phyloP scores from a whole-genome alignment of 92 coral and sea anemone species.

The Parazoanthus atlanticus region DNA sequence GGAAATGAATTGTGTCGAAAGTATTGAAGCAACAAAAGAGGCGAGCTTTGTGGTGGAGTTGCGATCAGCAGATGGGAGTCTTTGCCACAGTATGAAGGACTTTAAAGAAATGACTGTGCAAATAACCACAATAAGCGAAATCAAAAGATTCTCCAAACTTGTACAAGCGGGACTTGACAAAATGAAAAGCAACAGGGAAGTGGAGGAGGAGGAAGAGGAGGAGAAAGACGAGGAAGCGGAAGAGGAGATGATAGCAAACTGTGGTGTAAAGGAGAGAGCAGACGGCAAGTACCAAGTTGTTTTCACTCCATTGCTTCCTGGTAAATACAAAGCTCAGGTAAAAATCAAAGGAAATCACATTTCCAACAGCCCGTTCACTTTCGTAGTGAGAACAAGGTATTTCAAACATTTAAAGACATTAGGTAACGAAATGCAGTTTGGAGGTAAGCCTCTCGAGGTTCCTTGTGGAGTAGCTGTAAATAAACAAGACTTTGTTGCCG shows the following conservation, averaged over 20 bases:
- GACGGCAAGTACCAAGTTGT: neutral
- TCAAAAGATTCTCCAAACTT: too few species aligned
- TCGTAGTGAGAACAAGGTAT: neutral
- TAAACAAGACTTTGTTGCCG: too few species aligned
- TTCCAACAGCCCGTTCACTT: neutral
- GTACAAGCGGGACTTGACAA: too few species aligned
- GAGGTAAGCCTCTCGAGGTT: neutral
- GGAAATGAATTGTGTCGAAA: neutral
- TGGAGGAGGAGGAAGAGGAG: too few species aligned
- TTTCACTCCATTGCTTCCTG: neutral
- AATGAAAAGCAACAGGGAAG: too few species aligned
- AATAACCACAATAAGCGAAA: too few species aligned
- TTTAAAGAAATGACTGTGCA: too few species aligned
- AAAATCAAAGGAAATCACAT: neutral
- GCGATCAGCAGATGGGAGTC: slow-evolving; percentile 3
- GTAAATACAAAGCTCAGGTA: neutral
- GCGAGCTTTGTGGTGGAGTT: neutral
- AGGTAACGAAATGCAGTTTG: neutral
- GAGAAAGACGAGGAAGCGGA: neutral
- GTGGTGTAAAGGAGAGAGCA: neutral
- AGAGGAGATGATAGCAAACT: neutral
- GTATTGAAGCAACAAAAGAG: neutral
- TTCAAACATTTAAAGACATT: neutral
- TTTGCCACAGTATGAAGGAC: neutral
- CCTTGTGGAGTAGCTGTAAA: too few species aligned